Conservation (phyloP, 2,113 vertebrate species). For the Corapipo altera region DNA sequence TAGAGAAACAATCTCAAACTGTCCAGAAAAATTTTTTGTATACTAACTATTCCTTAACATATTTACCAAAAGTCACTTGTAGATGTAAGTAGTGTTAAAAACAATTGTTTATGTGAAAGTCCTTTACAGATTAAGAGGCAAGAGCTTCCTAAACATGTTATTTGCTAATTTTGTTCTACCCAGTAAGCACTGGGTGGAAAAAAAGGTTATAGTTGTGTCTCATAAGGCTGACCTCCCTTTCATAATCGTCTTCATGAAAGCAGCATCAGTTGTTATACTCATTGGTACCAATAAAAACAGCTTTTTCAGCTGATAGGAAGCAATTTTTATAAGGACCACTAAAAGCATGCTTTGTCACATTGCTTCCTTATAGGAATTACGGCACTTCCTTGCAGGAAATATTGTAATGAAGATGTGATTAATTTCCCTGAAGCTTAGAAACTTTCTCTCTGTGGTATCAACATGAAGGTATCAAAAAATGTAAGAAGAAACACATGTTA, state of each 20-base stretch:
- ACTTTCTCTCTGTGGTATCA: neutral
- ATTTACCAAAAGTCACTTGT: neutral
- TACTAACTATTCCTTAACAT: neutral
- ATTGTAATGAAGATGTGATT: neutral
- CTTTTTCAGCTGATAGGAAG: neutral
- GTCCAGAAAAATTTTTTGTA: neutral
- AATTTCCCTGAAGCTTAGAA: neutral
- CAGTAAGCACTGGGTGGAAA: neutral
- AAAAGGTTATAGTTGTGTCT: neutral
- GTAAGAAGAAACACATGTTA: neutral
- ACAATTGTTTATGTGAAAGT: neutral
- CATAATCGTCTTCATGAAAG: neutral
- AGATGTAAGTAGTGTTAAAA: neutral
- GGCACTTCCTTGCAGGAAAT: neutral
- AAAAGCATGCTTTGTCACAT: neutral
- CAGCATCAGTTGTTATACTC: neutral
- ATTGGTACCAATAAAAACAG: neutral
- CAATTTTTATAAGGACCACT: neutral
- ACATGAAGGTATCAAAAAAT: neutral
- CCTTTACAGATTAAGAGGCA: neutral
- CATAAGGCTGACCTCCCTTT: neutral
- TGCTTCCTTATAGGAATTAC: neutral
- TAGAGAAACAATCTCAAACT: neutral
- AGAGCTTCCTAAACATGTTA: neutral
- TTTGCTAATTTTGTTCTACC: neutral